Evolutionary conservation across 1,140 invertebrate species (phyloP), one percentile per base, ranked within the genome.

Genomic region (Ceratina calcarata): DNA sequence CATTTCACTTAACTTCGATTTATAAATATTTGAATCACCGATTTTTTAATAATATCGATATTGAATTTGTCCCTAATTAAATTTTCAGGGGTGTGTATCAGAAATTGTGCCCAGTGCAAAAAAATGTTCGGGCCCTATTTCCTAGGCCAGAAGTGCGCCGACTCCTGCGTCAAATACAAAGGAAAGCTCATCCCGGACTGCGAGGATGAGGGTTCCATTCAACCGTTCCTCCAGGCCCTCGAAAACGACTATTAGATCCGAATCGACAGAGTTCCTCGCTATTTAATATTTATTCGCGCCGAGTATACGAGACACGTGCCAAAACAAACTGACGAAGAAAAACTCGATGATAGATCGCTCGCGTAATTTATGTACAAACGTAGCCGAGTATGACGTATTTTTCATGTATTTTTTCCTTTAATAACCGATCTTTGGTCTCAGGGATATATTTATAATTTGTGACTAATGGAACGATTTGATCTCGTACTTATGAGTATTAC

Each of bases 21-120:
- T n/a, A n/a, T n/a, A n/a, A n/a, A n/a, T n/a, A n/a, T n/a, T n/a
- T n/a, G n/a, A n/a, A 37, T 45, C 18, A 77, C 62, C 51, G 18
- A 72, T 53, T 16, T 53, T 13, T 10, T 53, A 53, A 53, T 16
- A 12, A 12, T 53, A 13, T 53, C 51, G 51, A 13, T 53, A 53
- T 16, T 16, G 7, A 53, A 2, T 53, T 6, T 18, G 22, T 55
- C 57, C 58, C 20, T 45, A 45, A n/a, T n/a, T 15, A 18, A 10
- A 32, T 45, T 71, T 3, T 18, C 62, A 91, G 95, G 95, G 53
- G 93, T 96, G 37, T 97, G 97, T 89, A 95, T 97, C 58, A 95
- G 96, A 82, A 98, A 98, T 91, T 98, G 97, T 88, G 96, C 96
- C 0, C 97, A 97, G 88, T 97, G 97, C 91, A 97, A 97, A 89